Percentiles rank a stretch among this genome's conserved stretches.
Conservation (phyloP, 2,888 invertebrate species). For the Diadegma fenestrale region DNA sequence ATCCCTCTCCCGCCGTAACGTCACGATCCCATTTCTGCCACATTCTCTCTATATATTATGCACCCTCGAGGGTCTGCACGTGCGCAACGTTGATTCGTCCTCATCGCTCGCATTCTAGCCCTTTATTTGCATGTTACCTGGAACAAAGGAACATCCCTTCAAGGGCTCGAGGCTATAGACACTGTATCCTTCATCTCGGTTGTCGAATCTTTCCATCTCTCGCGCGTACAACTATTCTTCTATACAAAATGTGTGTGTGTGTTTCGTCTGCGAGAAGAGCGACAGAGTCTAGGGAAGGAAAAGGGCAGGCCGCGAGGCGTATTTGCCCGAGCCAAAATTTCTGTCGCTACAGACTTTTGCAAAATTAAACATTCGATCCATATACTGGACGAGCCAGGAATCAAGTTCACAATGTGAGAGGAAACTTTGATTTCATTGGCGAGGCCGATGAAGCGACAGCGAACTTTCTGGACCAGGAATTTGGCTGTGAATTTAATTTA, state of each 20-base stretch:
- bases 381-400: too few relatives aligned
- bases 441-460: background rate
- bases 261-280: background rate
- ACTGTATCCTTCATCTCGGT: constrained; percentile 17
- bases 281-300: background rate
- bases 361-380: too few relatives aligned
- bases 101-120: background rate
- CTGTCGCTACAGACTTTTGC: too few relatives aligned
- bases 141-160: constrained; percentile 57
- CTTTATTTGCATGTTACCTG: constrained; percentile 7
- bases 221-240: background rate
- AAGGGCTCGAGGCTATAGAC: constrained; percentile 35
- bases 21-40: background rate
- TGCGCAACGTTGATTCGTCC: constrained; percentile 16
- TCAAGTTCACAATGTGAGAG: too few relatives aligned
- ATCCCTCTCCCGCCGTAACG: background rate
- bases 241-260: too few relatives aligned
- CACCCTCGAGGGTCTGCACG: constrained; percentile 38
- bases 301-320: constrained; percentile 1
- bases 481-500: background rate
- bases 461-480: background rate
- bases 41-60: constrained; percentile 13
- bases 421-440: background rate
- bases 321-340: background rate
- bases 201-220: constrained; percentile 7